A percentile compares a stretch with the other conserved stretches of the same genome.
phyloP scores from a whole-genome alignment of 2,113 vertebrate species.

The Corapipo altera region DNA sequence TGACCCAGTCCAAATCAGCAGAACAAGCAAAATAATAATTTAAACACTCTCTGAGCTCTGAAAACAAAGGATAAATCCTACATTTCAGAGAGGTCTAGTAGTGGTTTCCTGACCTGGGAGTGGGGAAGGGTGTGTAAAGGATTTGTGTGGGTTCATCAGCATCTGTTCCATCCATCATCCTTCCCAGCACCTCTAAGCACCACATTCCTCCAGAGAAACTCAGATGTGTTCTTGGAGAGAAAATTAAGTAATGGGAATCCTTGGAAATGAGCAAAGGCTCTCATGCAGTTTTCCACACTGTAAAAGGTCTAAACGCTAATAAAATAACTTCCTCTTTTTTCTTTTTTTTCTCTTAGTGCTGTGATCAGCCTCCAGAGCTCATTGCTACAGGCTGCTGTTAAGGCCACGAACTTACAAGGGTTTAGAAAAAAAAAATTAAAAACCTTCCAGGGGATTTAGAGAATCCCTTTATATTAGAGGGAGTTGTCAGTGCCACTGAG shows the following conservation, averaged over 20 bases:
- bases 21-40: not conserved
- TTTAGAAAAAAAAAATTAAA: not conserved
- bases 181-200: not conserved
- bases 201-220: not conserved
- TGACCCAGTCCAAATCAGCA: not conserved
- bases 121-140: not conserved
- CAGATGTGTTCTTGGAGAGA: not conserved
- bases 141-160: not conserved
- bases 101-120: not conserved
- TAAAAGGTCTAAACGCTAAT: not conserved
- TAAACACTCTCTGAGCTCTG: not conserved
- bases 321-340: not conserved
- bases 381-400: not conserved
- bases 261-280: slow-evolving; percentile 6
- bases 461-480: slow-evolving; percentile 22
- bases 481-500: not conserved
- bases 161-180: not conserved
- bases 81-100: not conserved
- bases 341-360: not conserved
- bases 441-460: not conserved
- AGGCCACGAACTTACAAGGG: slow-evolving; percentile 12
- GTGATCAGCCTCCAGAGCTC: not conserved
- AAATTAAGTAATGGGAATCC: not conserved
- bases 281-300: not conserved
- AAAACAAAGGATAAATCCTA: not conserved